phyloP scores from a whole-genome alignment of 2,888 invertebrate genomes.

The Mycalesis mineus region DNA sequence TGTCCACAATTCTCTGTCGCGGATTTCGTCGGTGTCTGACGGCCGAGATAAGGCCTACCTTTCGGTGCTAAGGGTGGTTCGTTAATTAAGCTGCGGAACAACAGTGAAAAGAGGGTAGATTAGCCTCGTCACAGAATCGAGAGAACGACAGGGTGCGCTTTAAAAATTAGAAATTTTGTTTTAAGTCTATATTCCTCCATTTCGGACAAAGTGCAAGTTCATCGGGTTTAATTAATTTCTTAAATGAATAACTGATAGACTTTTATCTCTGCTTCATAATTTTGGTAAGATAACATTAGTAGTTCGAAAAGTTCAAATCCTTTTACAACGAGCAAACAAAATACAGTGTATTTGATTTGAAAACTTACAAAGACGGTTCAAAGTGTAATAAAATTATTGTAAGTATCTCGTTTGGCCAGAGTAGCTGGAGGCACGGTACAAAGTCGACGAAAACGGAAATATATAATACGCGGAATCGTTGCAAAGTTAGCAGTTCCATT shows the following conservation, averaged over 20 bases:
- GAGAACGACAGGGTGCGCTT: constrained; percentile 18
- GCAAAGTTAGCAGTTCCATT: constrained; percentile 28
- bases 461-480: constrained; percentile 25
- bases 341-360: constrained; percentile 18
- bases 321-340: constrained; percentile 7
- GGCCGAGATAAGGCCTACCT: constrained; percentile 35
- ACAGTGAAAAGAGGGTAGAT: constrained; percentile 34
- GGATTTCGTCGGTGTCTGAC: constrained; percentile 34
- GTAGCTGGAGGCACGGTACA: constrained; percentile 9
- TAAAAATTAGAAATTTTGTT: constrained; percentile 18
- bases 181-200: background rate
- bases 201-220: background rate
- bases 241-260: background rate
- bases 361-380: constrained; percentile 13
- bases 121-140: constrained; percentile 32
- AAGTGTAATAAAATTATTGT: constrained; percentile 22
- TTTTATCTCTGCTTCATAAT: background rate
- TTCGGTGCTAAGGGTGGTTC: constrained; percentile 33
- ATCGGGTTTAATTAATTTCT: background rate
- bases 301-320: constrained; percentile 6
- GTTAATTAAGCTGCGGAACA: constrained; percentile 36
- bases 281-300: background rate
- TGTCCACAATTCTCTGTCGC: constrained; percentile 26
- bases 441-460: constrained; percentile 22
- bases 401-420: constrained; percentile 17